Evolutionary conservation across 2,113 vertebrate species (phyloP).

Genomic region (Zingel zingel): DNA sequence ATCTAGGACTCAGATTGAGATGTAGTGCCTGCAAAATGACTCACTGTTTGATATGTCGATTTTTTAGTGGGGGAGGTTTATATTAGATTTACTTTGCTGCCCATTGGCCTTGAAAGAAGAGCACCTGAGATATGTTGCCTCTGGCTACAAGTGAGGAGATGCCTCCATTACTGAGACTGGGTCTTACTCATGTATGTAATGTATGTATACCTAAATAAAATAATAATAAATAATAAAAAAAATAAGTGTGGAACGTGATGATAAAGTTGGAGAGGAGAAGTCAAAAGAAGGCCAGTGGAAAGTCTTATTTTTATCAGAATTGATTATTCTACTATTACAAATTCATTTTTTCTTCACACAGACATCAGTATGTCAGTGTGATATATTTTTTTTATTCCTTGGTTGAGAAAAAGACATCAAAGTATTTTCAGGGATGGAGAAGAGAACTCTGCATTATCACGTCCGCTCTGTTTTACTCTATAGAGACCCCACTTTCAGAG

Average conservation of each 20-base stretch:
- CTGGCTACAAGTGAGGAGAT: slow-evolving; percentile 14
- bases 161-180: neutral
- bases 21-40: slow-evolving; percentile 1
- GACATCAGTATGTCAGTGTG: slow-evolving; percentile 29
- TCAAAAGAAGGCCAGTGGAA: slow-evolving; percentile 31
- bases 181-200: neutral
- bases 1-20: slow-evolving; percentile 41
- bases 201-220: neutral
- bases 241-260: slow-evolving; percentile 5
- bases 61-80: slow-evolving; percentile 16
- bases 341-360: slow-evolving; percentile 28
- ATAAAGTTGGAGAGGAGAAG: slow-evolving; percentile 29
- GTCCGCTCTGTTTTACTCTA: slow-evolving; percentile 51
- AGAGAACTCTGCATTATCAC: slow-evolving; percentile 50
- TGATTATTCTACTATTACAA: slow-evolving; percentile 61
- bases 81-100: slow-evolving; percentile 30
- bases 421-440: slow-evolving; percentile 44
- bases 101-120: slow-evolving; percentile 42
- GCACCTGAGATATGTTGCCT: slow-evolving; percentile 38
- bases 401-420: slow-evolving; percentile 52
- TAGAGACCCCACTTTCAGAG: slow-evolving; percentile 61
- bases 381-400: slow-evolving; percentile 16
- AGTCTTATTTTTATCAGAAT: slow-evolving; percentile 55
- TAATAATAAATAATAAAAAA: neutral
- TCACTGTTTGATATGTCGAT: slow-evolving; percentile 9